A percentile compares a stretch with the other conserved stretches of the same genome.
Evolutionary conservation across 2,113 vertebrate genomes (phyloP).

Genomic region (Cricetomys ansorgei): DNA sequence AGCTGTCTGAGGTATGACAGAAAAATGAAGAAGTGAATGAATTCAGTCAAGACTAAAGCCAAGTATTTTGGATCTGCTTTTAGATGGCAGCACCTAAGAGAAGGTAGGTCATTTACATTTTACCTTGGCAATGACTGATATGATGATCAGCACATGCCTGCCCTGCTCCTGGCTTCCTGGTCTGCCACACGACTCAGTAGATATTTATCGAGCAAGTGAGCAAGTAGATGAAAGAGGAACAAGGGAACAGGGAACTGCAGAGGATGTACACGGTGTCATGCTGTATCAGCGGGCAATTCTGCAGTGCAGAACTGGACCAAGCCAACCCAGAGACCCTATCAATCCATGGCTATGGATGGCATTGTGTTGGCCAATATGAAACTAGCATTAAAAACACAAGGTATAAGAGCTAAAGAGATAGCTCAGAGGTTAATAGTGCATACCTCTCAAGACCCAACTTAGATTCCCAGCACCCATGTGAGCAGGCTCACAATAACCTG

Average conservation of each 20-base stretch:
- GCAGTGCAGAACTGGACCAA: background rate
- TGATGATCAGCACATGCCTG: background rate
- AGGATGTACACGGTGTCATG: background rate
- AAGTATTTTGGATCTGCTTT: background rate
- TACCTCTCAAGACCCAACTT: no score
- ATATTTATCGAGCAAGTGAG: background rate
- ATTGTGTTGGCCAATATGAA: background rate
- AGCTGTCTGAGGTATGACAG: background rate
- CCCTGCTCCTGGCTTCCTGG: background rate
- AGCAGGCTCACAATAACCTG: background rate
- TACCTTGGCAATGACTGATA: background rate
- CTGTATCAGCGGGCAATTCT: background rate
- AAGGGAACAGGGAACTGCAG: background rate
- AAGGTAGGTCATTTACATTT: background rate
- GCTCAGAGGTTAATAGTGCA: background rate
- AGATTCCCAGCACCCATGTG: background rate
- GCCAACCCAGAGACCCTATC: background rate
- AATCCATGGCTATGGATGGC: background rate
- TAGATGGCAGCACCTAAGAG: background rate
- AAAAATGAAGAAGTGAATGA: background rate
- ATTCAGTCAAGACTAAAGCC: background rate
- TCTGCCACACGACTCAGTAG: background rate
- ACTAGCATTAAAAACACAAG: background rate
- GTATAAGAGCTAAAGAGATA: no score
- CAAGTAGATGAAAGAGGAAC: background rate